A percentile compares a stretch with the other conserved stretches of the same genome.
Conservation (phyloP, 1,140 invertebrate species). For the Linepithema humile region DNA sequence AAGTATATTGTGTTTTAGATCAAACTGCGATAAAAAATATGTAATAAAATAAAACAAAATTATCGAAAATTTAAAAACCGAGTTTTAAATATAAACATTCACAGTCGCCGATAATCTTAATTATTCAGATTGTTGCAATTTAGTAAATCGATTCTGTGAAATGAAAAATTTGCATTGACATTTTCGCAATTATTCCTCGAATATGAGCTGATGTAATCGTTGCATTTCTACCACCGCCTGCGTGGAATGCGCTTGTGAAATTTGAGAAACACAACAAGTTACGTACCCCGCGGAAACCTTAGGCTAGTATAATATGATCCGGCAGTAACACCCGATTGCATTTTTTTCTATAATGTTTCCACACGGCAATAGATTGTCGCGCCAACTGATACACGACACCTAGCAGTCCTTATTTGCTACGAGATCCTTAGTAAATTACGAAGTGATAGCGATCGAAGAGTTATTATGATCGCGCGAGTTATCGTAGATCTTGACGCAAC, state of each 20-base stretch:
- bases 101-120: not conserved
- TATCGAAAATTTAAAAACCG: not conserved
- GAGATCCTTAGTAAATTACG: constrained; percentile 37
- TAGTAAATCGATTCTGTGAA: not conserved
- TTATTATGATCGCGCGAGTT: constrained; percentile 17
- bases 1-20: not conserved
- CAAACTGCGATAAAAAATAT: too few species aligned
- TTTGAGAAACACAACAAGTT: constrained; percentile 78
- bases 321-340: constrained; percentile 76
- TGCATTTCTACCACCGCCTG: constrained; percentile 73
- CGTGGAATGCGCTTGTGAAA: constrained; percentile 78
- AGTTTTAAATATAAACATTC: not conserved
- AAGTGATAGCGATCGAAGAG: constrained; percentile 13
- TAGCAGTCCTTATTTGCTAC: constrained; percentile 23
- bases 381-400: constrained; percentile 64
- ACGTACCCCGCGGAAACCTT: constrained; percentile 75
- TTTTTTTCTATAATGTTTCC: constrained; percentile 80
- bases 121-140: not conserved
- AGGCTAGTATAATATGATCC: constrained; percentile 80
- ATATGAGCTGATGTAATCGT: constrained; percentile 34
- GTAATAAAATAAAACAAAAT: not conserved
- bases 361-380: constrained; percentile 58
- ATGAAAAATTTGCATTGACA: not conserved
- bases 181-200: constrained; percentile 49
- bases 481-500: not conserved